These are phyloP conservation scores for Macrosiphum euphorbiae DNA, from an alignment of 2,888 invertebrate species.

Conservation along the genomic window DNA sequence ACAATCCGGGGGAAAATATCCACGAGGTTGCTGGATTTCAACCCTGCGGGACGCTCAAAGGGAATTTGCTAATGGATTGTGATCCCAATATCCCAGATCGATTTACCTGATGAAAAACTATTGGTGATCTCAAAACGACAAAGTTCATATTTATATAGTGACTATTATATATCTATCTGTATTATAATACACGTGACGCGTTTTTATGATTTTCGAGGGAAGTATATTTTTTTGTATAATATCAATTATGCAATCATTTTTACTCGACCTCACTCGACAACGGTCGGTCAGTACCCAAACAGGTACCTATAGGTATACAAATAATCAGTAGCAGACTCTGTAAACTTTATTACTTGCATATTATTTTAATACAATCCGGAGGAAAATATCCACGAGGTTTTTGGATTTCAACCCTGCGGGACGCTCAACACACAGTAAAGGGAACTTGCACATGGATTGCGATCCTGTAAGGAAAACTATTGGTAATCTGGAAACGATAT, in stretches of 20 bases:
- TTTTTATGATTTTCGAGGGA: neutral
- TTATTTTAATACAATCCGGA: neutral
- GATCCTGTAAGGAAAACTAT: neutral
- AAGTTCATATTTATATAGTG: neutral
- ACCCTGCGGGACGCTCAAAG: neutral
- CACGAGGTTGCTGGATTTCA: neutral
- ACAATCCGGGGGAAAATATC: neutral
- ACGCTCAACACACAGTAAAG: neutral
- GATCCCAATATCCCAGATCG: no score
- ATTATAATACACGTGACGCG: neutral
- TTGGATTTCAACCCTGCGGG: neutral
- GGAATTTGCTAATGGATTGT: neutral
- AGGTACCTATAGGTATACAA: neutral
- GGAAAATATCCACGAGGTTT: neutral
- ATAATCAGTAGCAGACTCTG: neutral
- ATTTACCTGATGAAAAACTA: neutral
- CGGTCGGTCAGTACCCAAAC: neutral
- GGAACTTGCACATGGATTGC: neutral
- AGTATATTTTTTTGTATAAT: neutral
- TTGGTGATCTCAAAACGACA: neutral
- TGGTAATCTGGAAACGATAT: neutral
- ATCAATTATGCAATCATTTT: neutral
- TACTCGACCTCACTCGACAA: neutral
- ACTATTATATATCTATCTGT: neutral
- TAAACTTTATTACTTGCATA: neutral